Conservation (phyloP, 2,797 vertebrate species). For the Aphelocoma californica region DNA sequence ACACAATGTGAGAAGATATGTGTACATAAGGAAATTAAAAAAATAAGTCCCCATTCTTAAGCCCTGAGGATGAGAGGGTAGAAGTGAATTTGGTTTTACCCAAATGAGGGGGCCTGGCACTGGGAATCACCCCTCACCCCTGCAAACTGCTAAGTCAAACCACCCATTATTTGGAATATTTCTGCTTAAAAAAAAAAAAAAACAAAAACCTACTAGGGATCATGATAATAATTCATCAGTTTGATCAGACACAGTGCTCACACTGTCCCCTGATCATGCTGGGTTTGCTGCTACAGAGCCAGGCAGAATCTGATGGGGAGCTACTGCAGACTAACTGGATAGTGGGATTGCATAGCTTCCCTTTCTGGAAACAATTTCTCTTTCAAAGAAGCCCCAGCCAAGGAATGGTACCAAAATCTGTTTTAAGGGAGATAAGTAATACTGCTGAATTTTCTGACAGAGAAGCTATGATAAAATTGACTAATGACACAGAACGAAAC, state of each 20-base stretch:
- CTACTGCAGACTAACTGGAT: neutral
- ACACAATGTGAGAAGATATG: neutral
- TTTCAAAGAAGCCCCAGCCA: neutral
- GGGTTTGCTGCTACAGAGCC: neutral
- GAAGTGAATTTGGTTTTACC: neutral
- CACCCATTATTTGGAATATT: neutral
- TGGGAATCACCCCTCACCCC: neutral
- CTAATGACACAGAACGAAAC: slow-evolving; percentile 25
- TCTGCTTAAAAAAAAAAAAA: neutral
- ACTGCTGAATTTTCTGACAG: neutral
- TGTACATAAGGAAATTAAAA: neutral
- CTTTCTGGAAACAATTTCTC: neutral
- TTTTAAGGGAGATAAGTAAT: neutral
- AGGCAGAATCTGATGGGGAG: neutral
- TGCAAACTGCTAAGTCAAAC: neutral
- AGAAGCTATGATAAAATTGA: neutral
- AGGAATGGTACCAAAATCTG: neutral
- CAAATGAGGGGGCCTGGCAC: neutral
- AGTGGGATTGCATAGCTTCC: neutral
- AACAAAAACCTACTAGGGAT: neutral
- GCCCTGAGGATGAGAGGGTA: neutral
- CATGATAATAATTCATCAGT: neutral
- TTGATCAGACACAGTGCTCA: neutral
- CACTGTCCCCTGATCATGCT: neutral
- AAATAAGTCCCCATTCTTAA: neutral